Conservation (phyloP, 2,888 invertebrate species). For the Lottia gigantea region DNA sequence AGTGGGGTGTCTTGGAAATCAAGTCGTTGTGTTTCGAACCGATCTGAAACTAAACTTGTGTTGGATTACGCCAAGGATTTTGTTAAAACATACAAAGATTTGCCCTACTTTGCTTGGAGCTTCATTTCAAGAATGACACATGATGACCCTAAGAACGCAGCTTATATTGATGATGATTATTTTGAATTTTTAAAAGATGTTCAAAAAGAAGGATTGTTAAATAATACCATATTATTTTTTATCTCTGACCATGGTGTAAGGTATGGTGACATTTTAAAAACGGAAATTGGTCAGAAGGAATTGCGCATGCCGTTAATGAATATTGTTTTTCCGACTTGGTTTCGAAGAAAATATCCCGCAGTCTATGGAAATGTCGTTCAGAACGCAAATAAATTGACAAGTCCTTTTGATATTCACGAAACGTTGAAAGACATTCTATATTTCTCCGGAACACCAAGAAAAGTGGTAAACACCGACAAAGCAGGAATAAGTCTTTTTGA, state of each 20-base stretch:
- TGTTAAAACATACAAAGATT: slow-evolving; percentile 72
- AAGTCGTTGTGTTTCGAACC: slow-evolving; percentile 75
- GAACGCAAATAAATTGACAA: slow-evolving; percentile 78
- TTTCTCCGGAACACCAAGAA: slow-evolving; percentile 20
- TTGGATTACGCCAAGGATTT: slow-evolving; percentile 77
- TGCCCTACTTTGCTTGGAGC: slow-evolving; percentile 82
- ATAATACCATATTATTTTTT: slow-evolving; percentile 44
- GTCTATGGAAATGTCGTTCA: slow-evolving; percentile 76
- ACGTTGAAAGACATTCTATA: slow-evolving; percentile 77
- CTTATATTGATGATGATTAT: slow-evolving; percentile 78
- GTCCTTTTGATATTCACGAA: slow-evolving; percentile 84
- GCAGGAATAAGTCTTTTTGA: slow-evolving; percentile 51
- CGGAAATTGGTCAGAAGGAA: slow-evolving; percentile 81
- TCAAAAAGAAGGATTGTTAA: slow-evolving; percentile 49
- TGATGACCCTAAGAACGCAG: slow-evolving; percentile 83
- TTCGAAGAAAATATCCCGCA: slow-evolving; percentile 74
- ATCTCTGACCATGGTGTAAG: slow-evolving; percentile 91
- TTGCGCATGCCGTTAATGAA: slow-evolving; percentile 86
- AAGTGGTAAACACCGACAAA: slow-evolving; percentile 72
- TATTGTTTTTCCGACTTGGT: slow-evolving; percentile 79
- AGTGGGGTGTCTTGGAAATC: slow-evolving; percentile 40
- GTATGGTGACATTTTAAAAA: slow-evolving; percentile 84
- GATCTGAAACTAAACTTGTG: slow-evolving; percentile 78
- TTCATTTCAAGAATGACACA: slow-evolving; percentile 87
- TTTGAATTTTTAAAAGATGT: slow-evolving; percentile 72